Evolutionary conservation across 2,113 vertebrate genomes (phyloP).

Genomic region (Anseranas semipalmata): DNA sequence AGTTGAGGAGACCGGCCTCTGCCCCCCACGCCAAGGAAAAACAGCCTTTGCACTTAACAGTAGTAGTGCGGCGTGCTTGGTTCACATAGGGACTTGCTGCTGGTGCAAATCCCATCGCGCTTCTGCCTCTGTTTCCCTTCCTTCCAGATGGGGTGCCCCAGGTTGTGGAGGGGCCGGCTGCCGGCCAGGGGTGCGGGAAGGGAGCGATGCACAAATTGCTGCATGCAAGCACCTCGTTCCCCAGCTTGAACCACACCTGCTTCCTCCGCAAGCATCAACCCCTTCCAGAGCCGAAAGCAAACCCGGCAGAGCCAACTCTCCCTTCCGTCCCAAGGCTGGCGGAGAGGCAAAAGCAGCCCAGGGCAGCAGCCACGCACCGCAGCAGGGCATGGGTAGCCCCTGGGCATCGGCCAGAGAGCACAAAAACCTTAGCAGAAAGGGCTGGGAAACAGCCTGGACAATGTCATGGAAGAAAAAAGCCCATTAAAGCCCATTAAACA

Average conservation of each 20-base stretch:
- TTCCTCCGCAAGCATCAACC: not conserved
- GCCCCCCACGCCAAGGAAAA: not conserved
- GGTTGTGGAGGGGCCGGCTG: too few species aligned
- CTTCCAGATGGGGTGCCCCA: too few species aligned
- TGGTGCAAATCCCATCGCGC: too few species aligned
- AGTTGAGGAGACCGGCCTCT: not conserved
- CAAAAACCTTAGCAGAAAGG: not conserved
- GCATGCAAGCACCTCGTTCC: not conserved
- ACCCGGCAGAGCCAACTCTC: not conserved
- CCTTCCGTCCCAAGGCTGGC: not conserved
- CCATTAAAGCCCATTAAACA: not conserved
- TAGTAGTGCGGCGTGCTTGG: not conserved
- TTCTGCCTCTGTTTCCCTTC: too few species aligned
- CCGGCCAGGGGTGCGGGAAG: not conserved
- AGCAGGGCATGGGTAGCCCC: not conserved
- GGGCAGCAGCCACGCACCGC: not conserved
- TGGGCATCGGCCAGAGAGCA: not conserved
- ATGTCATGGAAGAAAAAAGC: not conserved
- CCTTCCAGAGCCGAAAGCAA: not conserved
- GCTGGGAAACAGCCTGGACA: not conserved
- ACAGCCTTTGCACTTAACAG: not conserved
- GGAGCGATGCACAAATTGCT: not conserved
- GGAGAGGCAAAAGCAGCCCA: not conserved
- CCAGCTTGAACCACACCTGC: not conserved
- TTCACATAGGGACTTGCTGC: too few species aligned